A percentile compares a stretch with the other conserved stretches of the same genome.
These are phyloP conservation scores for Heliconius himera DNA, from an alignment of 1,140 invertebrate genomes.

Conservation along the genomic window DNA sequence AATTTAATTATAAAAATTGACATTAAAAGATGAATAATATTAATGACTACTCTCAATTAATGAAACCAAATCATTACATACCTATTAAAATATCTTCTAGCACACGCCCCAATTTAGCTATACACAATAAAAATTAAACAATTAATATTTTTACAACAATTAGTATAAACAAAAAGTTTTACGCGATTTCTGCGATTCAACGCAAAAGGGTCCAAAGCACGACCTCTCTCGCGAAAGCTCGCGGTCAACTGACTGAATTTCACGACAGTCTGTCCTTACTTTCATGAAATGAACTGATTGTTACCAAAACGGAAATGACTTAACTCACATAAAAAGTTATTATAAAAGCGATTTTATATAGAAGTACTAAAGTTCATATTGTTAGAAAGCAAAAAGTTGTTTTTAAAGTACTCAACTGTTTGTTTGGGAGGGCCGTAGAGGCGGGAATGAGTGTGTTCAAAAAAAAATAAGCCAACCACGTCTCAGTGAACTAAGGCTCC, in stretches of 20 bases:
- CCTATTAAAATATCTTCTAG: neutral
- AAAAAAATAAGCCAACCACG: conserved; percentile 81
- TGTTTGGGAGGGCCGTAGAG: conserved; percentile 79
- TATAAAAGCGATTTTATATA: conserved; percentile 33
- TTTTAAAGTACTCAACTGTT: conserved; percentile 77
- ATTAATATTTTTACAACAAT: conserved; percentile 11
- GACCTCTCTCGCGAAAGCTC: conserved; percentile 64
- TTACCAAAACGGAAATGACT: conserved; percentile 44
- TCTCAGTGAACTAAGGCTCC: conserved; percentile 77
- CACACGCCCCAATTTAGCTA: neutral
- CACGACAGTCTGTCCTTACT: conserved; percentile 64
- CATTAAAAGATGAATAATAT: too few relatives aligned
- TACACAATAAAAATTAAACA: neutral
- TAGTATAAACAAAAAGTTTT: conserved; percentile 64
- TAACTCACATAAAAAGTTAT: conserved; percentile 37
- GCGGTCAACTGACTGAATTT: conserved; percentile 73
- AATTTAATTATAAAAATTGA: too few relatives aligned
- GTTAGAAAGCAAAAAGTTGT: conserved; percentile 51
- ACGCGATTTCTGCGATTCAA: conserved; percentile 31
- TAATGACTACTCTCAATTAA: too few relatives aligned
- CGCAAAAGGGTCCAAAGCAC: conserved; percentile 39
- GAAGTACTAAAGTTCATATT: conserved; percentile 34
- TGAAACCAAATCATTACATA: neutral
- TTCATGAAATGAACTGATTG: conserved; percentile 76
- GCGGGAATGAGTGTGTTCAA: conserved; percentile 78